These are phyloP conservation scores for Thermophis baileyi DNA, from an alignment of 2,113 vertebrate species.

Conservation along the genomic window DNA sequence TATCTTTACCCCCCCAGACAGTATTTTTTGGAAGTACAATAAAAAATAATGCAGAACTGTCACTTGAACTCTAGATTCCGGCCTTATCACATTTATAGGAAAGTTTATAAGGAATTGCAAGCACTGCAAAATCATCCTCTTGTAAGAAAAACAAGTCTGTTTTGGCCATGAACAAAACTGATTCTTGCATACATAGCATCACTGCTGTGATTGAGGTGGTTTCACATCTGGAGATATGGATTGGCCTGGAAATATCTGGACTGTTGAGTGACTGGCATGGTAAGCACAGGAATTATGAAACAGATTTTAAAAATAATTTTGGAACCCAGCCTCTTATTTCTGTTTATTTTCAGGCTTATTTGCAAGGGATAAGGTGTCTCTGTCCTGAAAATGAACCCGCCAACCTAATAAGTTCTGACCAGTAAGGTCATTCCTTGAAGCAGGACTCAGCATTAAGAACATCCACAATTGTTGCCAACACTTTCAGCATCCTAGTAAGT, in stretches of 20 bases:
- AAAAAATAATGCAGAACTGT: neutral
- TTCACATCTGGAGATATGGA: neutral
- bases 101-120: neutral
- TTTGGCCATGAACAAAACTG: neutral
- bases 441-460: slow-evolving; percentile 22
- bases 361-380: slow-evolving; percentile 27
- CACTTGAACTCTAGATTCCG: neutral
- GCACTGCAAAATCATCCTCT: neutral
- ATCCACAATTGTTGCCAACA: neutral
- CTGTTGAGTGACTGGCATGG: neutral
- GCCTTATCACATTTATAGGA: neutral
- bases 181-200: slow-evolving; percentile 31
- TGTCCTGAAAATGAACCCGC: slow-evolving; percentile 34
- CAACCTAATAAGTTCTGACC: slow-evolving; percentile 34
- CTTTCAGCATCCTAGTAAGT: neutral
- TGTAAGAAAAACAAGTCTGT: neutral
- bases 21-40: neutral
- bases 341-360: slow-evolving; percentile 50
- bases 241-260: slow-evolving; percentile 2
- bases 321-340: slow-evolving; percentile 37
- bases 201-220: neutral
- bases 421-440: neutral
- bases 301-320: slow-evolving; percentile 51
- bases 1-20: neutral
- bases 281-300: slow-evolving; percentile 32